Percentiles rank a stretch among this genome's conserved stretches.
These are phyloP conservation scores for Volucella inanis DNA, from an alignment of 2,888 invertebrate genomes.

Conservation along the genomic window DNA sequence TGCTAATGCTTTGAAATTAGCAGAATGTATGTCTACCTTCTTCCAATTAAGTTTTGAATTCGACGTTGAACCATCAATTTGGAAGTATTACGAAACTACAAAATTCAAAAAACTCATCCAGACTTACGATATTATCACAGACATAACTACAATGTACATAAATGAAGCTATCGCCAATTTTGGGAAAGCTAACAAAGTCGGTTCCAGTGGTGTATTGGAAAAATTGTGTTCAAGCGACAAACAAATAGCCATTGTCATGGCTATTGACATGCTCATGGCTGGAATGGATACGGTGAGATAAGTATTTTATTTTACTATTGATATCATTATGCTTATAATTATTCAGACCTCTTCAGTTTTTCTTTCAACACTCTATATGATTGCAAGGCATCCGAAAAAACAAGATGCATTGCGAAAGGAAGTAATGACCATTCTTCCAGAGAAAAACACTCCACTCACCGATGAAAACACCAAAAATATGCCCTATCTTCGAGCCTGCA, in stretches of 20 bases:
- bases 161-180: constrained; percentile 80
- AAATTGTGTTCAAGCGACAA: constrained; percentile 86
- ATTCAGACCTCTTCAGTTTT: constrained; percentile 81
- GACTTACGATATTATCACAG: constrained; percentile 79
- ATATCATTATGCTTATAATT: constrained; percentile 52
- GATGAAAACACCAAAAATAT: constrained; percentile 83
- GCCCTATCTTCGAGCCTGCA: constrained; percentile 88
- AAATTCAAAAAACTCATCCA: constrained; percentile 79
- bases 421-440: constrained; percentile 82
- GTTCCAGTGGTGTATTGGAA: constrained; percentile 85
- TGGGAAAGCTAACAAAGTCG: constrained; percentile 45
- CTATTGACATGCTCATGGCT: constrained; percentile 88
- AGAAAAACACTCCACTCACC: constrained; percentile 81
- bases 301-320: background rate
- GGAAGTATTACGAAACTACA: constrained; percentile 78
- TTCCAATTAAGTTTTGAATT: constrained; percentile 79
- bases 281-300: constrained; percentile 88
- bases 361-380: constrained; percentile 78
- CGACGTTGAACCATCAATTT: constrained; percentile 80
- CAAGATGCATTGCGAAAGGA: constrained; percentile 87
- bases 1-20: constrained; percentile 76
- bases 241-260: constrained; percentile 87
- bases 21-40: constrained; percentile 77
- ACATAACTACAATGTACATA: constrained; percentile 80
- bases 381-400: constrained; percentile 86